Conservation (phyloP, 2,888 invertebrate genomes). For the Campaea margaritaria region DNA sequence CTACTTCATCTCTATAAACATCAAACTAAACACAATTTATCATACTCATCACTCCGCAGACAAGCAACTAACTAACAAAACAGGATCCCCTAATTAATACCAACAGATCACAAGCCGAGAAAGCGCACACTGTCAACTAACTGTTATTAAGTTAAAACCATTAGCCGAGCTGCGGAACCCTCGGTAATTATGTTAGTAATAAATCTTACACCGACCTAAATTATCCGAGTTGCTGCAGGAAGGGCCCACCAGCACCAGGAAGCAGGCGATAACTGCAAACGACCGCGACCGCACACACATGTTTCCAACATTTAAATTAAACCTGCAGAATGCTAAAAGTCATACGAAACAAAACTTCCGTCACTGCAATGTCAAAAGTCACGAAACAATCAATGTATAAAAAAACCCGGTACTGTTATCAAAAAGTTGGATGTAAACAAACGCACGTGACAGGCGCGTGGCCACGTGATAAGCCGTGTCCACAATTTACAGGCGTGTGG, state of each 20-base stretch:
- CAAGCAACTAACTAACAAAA: constrained; percentile 33
- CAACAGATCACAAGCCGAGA: constrained; percentile 51
- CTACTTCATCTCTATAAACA: constrained; percentile 12
- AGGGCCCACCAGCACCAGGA: constrained; percentile 68
- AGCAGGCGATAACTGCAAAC: constrained; percentile 58
- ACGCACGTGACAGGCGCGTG: constrained; percentile 58
- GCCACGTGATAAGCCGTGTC: constrained; percentile 68
- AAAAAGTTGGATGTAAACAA: constrained; percentile 42
- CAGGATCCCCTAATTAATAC: constrained; percentile 37
- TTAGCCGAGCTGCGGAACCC: constrained; percentile 56
- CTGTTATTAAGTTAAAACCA: constrained; percentile 61
- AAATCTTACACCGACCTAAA: constrained; percentile 73
- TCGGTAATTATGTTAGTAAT: constrained; percentile 65
- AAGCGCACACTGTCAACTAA: constrained; percentile 49
- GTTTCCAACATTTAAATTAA: constrained; percentile 43
- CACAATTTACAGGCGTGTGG: constrained; percentile 75
- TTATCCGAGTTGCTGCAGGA: constrained; percentile 78
- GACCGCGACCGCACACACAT: constrained; percentile 58
- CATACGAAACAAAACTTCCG: too few relatives aligned
- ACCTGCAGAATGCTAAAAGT: constrained; percentile 4
- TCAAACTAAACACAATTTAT: constrained; percentile 35
- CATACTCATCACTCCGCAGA: constrained; percentile 30
- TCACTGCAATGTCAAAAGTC: too few relatives aligned
- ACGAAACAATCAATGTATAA: constrained; percentile 13
- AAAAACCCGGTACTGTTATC: constrained; percentile 25